Base-by-base conservation (phyloP, 1,140 invertebrate species). In the Zophobas morio region DNA sequence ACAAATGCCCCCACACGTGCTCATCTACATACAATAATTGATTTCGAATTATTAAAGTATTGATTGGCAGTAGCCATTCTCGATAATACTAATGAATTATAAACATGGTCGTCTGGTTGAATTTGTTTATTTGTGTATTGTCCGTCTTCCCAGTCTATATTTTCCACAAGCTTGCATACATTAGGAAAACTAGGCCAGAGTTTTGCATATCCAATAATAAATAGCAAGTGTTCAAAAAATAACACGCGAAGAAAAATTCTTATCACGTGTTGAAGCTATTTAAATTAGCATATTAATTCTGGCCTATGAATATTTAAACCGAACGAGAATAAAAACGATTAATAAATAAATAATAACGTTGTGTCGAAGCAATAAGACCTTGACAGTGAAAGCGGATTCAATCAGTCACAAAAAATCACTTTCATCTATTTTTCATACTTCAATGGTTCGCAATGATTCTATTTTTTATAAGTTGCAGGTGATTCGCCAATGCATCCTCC, bases 21-120 rank as follows among this genome's bases (percentile, higher is more conserved):
- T 51, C 8, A 20, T 51, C 2, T n/a, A n/a, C 2, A 33, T 34
- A 33, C 35, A n/a, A 6, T 60, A 60, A 60, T 60, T 6, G 56
- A 60, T 60, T 60, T 60, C 56, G 32, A 60, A 60, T 60, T 60
- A 60, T 36, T 60, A 2, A 1, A 60, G 56, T 60, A 60, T 60
- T 37, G 56, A 60, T 60, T 60, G 1, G 34, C 36, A 39, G 34
- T 60, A 36, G n/a, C 37, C 56, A 36, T 6, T 35, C 8, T 36
- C n/a, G 56, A 60, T 37, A 60, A 35, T 36, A 4, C 3, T 60
- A 37, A 60, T 60, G 56, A 60, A 60, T 60, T 60, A 60, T 60
- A 60, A 39, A 60, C 36, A 39, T 6, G 6, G 20, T 1, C 56
- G 4, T 32, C 5, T 56, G 54, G 5, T 56, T 37, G 33, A 37